Evolutionary conservation across 2,888 invertebrate genomes (phyloP), one percentile per base, ranked within the genome.

Genomic region (Plusia festucae): DNA sequence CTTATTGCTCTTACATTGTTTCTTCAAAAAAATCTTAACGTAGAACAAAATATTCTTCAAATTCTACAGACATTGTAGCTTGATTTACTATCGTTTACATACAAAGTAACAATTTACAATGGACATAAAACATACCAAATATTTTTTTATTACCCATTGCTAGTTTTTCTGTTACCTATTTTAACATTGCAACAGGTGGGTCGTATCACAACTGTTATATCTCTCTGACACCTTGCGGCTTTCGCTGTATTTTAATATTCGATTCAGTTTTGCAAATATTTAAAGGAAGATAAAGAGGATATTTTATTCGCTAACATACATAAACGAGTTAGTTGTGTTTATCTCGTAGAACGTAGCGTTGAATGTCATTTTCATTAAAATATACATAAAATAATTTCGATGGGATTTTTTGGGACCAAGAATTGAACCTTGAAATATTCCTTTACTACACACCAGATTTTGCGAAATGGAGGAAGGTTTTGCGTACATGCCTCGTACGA

Each of bases 121-220:
- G n/a, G 40, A 7, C 7, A 40, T 40, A 40, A 40, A 40, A n/a
- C 40, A n/a, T 40, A n/a, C n/a, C 40, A 40, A 40, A 40, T 40
- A 40, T 13, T n/a, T 40, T 40, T 30, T 40, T n/a, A 40, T 40
- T 40, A 40, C 40, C 18, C 18, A 49, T 8, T 7, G 16, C 46
- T 46, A 46, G 46, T 20, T 49, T 49, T 49, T 18, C 46, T 49
- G 46, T 49, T 49, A 49, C 4, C 18, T 20, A 49, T 49, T 20
- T 18, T 49, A 49, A 49, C 18, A 18, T 2, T 8, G 18, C 46
- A 49, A 49, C 46, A 49, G 46, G 46, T 49, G 46, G 46, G 11
- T 18, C 40, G n/a, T 49, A 49, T 49, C 46, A 49, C 18, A 49
- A 49, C 46, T 11, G 20, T 18, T 20, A 49, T 49, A 49, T 49